Base-by-base conservation (phyloP, 2,888 invertebrate species). In the Cyclophora punctaria region DNA sequence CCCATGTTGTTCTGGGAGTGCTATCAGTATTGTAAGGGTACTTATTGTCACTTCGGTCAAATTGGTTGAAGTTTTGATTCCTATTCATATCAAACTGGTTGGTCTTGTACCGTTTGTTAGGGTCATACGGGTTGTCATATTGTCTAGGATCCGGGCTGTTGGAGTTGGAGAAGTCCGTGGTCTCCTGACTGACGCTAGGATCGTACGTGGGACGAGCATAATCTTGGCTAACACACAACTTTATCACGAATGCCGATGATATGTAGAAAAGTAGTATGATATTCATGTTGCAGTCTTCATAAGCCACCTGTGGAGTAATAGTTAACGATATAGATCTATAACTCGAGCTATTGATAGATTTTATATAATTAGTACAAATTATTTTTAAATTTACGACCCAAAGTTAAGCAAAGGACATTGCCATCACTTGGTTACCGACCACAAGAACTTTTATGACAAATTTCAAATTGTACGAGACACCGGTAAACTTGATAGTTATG, bases 201-300 rank as follows among this genome's bases (percentile, higher is more conserved):
- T 83, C 80, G 63, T 85, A 83, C 34, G 83, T 83, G 5, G 83
- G 79, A 33, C 69, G 71, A 0, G 59, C 69, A 57, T 86, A 84
- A 46, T 88, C 86, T 65, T 87, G 84, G 48, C 80, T 70, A 48
- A 53, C 55, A 58, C 80, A 76, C 66, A 72, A 51, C 55, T 75
- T 66, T 61, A 78, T 56, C 60, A 82, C 52, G 60, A 71, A 55
- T 57, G 61, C 59, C 51, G 65, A 61, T 64, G 74, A 48, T 63
- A 74, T 64, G 52, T 59, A 67, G 51, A 61, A 60, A 63, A 72
- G 59, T 57, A 69, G 51, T 67, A 73, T 67, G 78, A 80, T 78
- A 83, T 83, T 86, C 87, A 87, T 88, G 60, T 55, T 80, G 80
- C 78, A 83, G 80, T 81, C 79, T 83, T 78, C 52, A 52, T 56